phyloP scores from a whole-genome alignment of 1,140 invertebrate species.

The Danaus melanippus region DNA sequence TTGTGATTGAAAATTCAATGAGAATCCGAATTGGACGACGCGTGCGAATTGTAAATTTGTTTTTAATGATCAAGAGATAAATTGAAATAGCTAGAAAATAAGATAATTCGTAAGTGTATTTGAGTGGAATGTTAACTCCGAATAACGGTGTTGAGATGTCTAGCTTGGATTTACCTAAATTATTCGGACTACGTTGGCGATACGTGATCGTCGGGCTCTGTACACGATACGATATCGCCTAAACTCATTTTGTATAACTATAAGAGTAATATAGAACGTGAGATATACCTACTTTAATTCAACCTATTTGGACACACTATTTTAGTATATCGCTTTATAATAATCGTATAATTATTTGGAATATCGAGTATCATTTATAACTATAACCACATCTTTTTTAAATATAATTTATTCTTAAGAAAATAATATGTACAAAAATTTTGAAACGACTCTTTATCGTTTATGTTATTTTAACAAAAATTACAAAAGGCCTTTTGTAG shows the following conservation, averaged over 20 bases:
- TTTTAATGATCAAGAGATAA: constrained; percentile 27
- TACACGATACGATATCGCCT: constrained; percentile 32
- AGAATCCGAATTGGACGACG: too few species aligned
- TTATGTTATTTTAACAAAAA: too few species aligned
- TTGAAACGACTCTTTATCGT: too few species aligned
- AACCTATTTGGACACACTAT: not conserved
- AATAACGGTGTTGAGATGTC: constrained; percentile 58
- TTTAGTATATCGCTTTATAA: not conserved
- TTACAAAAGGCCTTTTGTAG: too few species aligned
- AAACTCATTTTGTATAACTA: constrained; percentile 20
- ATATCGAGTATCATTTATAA: not conserved
- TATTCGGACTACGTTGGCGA: constrained; percentile 57
- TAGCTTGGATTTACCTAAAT: constrained; percentile 61
- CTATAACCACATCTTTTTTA: too few species aligned
- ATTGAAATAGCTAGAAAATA: constrained; percentile 50
- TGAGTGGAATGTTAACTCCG: constrained; percentile 47
- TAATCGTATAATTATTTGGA: not conserved
- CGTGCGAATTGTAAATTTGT: constrained; percentile 16
- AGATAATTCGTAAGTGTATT: constrained; percentile 48
- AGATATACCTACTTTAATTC: constrained; percentile 24
- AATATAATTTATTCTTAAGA: too few species aligned
- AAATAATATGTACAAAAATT: too few species aligned
- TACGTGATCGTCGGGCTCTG: constrained; percentile 28
- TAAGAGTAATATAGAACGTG: constrained; percentile 33
- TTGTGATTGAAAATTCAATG: too few species aligned